A percentile compares a stretch with the other conserved stretches of the same genome.
These are phyloP conservation scores for Nasonia longicornis DNA, from an alignment of 1,140 invertebrate species.

Conservation along the genomic window DNA sequence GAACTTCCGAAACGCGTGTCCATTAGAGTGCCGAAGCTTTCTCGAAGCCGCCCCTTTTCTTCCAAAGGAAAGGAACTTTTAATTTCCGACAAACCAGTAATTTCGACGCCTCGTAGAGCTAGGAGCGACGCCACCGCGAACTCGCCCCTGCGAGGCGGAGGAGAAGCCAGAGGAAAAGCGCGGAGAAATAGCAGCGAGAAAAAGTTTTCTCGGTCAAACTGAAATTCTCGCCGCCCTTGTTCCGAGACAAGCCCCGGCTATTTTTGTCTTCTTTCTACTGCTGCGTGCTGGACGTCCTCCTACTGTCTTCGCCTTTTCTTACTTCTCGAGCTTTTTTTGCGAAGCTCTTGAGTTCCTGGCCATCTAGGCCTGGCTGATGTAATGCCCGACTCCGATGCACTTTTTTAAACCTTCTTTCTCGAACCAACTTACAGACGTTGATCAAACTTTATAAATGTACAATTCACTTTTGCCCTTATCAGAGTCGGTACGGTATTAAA, in stretches of 20 bases:
- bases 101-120: conserved; percentile 21
- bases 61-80: conserved; percentile 28
- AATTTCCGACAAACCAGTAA: conserved; percentile 41
- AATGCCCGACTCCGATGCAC: no score
- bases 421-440: no score
- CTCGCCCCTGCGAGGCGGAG: background rate
- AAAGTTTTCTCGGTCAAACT: conserved; percentile 40
- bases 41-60: background rate
- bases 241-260: background rate
- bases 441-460: background rate
- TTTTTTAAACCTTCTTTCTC: no score
- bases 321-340: background rate
- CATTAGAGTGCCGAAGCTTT: background rate
- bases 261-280: background rate
- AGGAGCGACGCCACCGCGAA: background rate
- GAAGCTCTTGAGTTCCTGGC: background rate
- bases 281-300: background rate
- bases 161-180: background rate
- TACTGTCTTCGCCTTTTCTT: background rate
- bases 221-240: conserved; percentile 25
- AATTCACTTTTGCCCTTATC: background rate
- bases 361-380: background rate
- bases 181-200: background rate
- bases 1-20: conserved; percentile 25
- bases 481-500: background rate